phyloP scores from a whole-genome alignment of 2,113 vertebrate genomes.

The Machaerirhynchus nigripectus region DNA sequence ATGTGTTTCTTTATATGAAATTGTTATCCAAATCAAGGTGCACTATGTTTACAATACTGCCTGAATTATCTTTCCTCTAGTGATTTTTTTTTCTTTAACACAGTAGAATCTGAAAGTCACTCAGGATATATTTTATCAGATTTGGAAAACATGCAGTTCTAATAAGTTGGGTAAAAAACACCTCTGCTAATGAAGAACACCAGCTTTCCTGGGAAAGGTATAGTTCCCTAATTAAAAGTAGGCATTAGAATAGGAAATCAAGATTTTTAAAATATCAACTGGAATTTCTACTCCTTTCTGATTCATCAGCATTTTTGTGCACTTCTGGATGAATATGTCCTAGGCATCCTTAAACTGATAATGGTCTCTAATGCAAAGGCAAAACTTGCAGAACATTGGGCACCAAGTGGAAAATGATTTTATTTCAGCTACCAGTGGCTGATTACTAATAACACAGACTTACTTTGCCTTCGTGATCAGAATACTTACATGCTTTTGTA shows the following conservation, averaged over 20 bases:
- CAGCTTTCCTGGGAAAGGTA: neutral
- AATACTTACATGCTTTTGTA: conserved; percentile 35
- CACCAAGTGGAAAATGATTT: conserved; percentile 35
- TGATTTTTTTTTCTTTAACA: neutral
- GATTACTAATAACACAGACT: conserved; percentile 13
- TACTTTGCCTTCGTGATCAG: conserved; percentile 6
- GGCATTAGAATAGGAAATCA: neutral
- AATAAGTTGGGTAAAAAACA: neutral
- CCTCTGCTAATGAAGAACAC: neutral
- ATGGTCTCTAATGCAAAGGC: neutral
- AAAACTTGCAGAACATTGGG: conserved; percentile 32
- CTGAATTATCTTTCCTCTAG: neutral
- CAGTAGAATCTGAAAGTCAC: neutral
- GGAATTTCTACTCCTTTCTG: neutral
- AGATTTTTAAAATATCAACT: neutral
- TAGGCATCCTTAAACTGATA: neutral
- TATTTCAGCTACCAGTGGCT: neutral
- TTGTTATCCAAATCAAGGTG: neutral
- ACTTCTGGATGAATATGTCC: neutral
- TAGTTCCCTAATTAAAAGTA: neutral
- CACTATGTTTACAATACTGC: neutral
- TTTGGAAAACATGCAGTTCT: neutral
- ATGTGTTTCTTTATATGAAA: neutral
- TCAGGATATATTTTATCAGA: neutral
- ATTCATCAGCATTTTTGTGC: neutral